phyloP scores from a whole-genome alignment of 1,140 invertebrate species.

The Bombus vancouverensis region DNA sequence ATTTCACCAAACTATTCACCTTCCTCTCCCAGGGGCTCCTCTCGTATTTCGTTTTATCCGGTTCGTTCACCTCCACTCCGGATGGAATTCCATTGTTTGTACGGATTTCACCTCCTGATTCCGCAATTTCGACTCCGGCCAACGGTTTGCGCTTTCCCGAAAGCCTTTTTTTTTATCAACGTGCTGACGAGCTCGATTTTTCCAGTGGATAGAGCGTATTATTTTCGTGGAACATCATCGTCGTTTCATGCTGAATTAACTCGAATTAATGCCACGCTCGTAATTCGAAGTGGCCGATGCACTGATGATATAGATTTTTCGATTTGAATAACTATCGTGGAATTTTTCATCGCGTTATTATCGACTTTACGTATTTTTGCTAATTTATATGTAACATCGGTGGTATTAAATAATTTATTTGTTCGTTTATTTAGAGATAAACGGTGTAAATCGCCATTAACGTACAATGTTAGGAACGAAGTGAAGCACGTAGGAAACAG shows the following conservation, averaged over 20 bases:
- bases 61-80: slow-evolving; percentile 21
- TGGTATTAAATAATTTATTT: too few relatives aligned
- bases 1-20: slow-evolving; percentile 30
- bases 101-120: background rate
- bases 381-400: too few relatives aligned
- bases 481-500: too few relatives aligned
- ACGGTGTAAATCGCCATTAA: too few relatives aligned
- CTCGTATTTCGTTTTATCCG: slow-evolving; percentile 39
- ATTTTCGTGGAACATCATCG: background rate
- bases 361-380: background rate
- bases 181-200: slow-evolving; percentile 20
- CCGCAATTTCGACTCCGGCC: background rate
- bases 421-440: too few relatives aligned
- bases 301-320: background rate
- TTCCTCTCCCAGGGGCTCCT: background rate
- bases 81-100: slow-evolving; percentile 50
- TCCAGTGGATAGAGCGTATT: background rate
- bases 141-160: background rate
- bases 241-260: slow-evolving; percentile 22
- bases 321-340: background rate
- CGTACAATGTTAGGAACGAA: too few relatives aligned
- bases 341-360: background rate
- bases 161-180: background rate
- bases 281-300: background rate
- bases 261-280: background rate